Percentiles rank a stretch among this genome's conserved stretches.
Evolutionary conservation across 2,113 vertebrate species (phyloP).

Genomic region (Nanorana parkeri): DNA sequence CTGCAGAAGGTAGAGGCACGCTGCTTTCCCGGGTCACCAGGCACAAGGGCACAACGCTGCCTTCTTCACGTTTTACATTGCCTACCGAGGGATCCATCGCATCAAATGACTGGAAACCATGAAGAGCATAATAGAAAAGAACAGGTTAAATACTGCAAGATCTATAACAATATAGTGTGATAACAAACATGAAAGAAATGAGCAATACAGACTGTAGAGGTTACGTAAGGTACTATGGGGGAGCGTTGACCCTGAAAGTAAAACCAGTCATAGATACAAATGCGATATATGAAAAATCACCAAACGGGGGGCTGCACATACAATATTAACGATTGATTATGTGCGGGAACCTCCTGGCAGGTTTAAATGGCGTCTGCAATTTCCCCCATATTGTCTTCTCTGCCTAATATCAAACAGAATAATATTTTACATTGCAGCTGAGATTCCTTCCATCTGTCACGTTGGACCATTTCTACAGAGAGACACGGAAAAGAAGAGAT

Average conservation of each 20-base stretch:
- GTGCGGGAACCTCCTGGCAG: too few species aligned
- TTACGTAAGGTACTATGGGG: too few species aligned
- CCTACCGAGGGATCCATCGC: slow-evolving; percentile 14
- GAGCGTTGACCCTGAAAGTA: too few species aligned
- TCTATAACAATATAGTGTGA: too few species aligned
- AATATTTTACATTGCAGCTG: neutral
- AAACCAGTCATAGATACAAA: neutral
- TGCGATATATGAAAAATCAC: neutral
- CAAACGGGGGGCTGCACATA: too few species aligned
- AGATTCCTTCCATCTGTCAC: neutral
- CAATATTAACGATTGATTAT: too few species aligned
- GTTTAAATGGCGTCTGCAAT: too few species aligned
- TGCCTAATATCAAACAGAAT: neutral
- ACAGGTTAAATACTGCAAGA: neutral
- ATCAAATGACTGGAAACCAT: neutral
- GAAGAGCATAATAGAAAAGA: neutral
- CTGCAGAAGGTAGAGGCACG: neutral
- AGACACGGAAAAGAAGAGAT: neutral
- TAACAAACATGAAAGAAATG: too few species aligned
- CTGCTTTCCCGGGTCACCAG: neutral
- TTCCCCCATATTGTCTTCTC: neutral
- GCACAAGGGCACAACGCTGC: neutral
- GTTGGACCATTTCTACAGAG: neutral
- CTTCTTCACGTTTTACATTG: slow-evolving; percentile 15
- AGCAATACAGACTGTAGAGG: too few species aligned